Percentiles rank a stretch among this genome's conserved stretches.
phyloP scores from a whole-genome alignment of 2,888 invertebrate genomes.

The Aphelenchoides bicaudatus region DNA sequence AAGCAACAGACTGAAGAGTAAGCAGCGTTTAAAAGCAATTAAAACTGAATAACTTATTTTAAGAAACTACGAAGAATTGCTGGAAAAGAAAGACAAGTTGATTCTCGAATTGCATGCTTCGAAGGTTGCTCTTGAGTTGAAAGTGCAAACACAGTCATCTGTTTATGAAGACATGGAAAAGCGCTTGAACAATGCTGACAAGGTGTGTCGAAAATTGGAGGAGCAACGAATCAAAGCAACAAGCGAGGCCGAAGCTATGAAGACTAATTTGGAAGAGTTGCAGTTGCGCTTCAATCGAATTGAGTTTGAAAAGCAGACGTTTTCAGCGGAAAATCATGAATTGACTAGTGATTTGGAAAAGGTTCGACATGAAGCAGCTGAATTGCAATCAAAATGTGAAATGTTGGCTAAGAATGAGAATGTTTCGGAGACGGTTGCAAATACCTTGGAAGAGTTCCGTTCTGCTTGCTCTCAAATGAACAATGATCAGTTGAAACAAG shows the following conservation, averaged over 20 bases:
- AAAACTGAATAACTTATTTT: too few relatives aligned
- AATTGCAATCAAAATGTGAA: constrained; percentile 5
- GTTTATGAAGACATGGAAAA: constrained; percentile 9
- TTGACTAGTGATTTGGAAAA: constrained; percentile 1
- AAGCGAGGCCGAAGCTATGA: neutral
- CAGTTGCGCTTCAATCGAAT: constrained; percentile 1
- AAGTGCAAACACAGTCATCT: constrained; percentile 5
- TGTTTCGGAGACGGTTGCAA: neutral
- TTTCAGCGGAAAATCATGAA: too few relatives aligned
- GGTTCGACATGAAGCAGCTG: neutral
- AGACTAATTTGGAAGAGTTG: neutral
- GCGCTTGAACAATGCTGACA: constrained; percentile 7
- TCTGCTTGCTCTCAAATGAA: constrained; percentile 14
- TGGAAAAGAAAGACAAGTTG: too few relatives aligned
- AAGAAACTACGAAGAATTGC: too few relatives aligned
- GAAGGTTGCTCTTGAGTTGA: constrained; percentile 12
- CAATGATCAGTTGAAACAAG: constrained; percentile 1
- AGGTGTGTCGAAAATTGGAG: constrained; percentile 9
- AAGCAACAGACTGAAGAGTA: too few relatives aligned
- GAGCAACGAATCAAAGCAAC: constrained; percentile 2
- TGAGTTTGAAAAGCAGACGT: constrained; percentile 3
- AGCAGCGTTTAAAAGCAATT: too few relatives aligned
- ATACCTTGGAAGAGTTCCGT: constrained; percentile 16
- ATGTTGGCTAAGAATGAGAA: constrained; percentile 7
- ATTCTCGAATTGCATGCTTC: constrained; percentile 13